A percentile compares a stretch with the other conserved stretches of the same genome.
These are phyloP conservation scores for Chymomyza costata DNA, from an alignment of 1,140 invertebrate species.

Conservation along the genomic window DNA sequence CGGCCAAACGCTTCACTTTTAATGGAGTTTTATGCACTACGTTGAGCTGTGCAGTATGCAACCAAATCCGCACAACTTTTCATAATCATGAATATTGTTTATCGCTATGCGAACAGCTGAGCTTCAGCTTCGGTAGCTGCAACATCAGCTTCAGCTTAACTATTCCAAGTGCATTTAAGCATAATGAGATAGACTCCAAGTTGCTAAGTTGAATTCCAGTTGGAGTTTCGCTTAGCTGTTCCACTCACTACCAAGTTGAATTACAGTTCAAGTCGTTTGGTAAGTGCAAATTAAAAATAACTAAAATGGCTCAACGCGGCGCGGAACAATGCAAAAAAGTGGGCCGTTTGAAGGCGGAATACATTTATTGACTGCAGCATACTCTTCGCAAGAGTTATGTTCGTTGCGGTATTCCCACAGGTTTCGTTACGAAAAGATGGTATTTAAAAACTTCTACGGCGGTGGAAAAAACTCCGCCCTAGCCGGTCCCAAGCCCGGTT, in stretches of 20 bases:
- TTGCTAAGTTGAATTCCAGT: slow-evolving; percentile 17
- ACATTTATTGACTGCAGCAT: too few species aligned
- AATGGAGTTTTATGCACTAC: slow-evolving; percentile 23
- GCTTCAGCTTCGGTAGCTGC: too few species aligned
- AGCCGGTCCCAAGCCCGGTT: too few species aligned
- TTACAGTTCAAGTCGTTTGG: slow-evolving; percentile 21
- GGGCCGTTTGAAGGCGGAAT: too few species aligned
- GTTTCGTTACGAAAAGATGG: too few species aligned
- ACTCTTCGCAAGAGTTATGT: too few species aligned
- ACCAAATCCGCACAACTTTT: slow-evolving; percentile 35
- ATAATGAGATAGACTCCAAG: slow-evolving; percentile 39
- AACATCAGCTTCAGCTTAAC: too few species aligned
- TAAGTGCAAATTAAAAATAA: slow-evolving; percentile 41
- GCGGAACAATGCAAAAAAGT: too few species aligned
- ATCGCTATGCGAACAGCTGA: slow-evolving; percentile 35
- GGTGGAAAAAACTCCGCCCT: too few species aligned
- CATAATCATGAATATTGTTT: slow-evolving; percentile 52
- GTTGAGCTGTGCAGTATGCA: slow-evolving; percentile 11
- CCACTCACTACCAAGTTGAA: slow-evolving; percentile 7
- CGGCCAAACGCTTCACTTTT: slow-evolving; percentile 26
- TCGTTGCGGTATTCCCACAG: too few species aligned
- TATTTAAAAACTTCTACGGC: too few species aligned
- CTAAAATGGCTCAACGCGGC: slow-evolving; percentile 4
- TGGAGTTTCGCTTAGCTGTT: slow-evolving; percentile 18
- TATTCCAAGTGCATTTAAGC: slow-evolving; percentile 37